Evolutionary conservation across 1,140 invertebrate species (phyloP).

Genomic region (Drosophila repleta): DNA sequence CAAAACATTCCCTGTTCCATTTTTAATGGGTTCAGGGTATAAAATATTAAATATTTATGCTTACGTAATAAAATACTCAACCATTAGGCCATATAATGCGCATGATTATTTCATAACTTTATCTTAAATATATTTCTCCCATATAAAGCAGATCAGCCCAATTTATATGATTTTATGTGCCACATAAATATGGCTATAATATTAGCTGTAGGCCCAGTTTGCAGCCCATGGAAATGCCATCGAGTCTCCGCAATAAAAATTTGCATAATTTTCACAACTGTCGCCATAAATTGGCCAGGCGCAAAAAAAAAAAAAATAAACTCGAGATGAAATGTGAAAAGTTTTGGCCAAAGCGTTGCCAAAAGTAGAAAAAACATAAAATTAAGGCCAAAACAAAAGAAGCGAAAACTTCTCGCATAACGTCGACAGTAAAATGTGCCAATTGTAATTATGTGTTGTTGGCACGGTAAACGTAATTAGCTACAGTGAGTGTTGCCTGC

Average conservation of each 20-base stretch:
- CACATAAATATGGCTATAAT: slow-evolving; percentile 12
- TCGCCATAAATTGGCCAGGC: slow-evolving; percentile 59
- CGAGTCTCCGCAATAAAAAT: slow-evolving; percentile 19
- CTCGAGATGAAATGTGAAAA: slow-evolving; percentile 64
- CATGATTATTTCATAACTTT: too few species aligned
- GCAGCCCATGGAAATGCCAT: slow-evolving; percentile 30
- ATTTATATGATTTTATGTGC: not conserved
- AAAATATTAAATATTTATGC: too few species aligned
- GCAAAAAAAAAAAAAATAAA: slow-evolving; percentile 43
- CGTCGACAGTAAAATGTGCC: slow-evolving; percentile 71
- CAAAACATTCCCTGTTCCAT: too few species aligned
- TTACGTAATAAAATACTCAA: too few species aligned
- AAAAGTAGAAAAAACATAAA: slow-evolving; percentile 19
- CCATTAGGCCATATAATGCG: too few species aligned
- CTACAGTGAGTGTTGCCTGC: slow-evolving; percentile 26
- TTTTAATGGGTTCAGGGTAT: too few species aligned
- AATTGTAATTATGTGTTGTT: slow-evolving; percentile 70
- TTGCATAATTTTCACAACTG: slow-evolving; percentile 64
- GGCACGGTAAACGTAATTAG: slow-evolving; percentile 63
- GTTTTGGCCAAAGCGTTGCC: slow-evolving; percentile 44
- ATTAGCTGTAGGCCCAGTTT: slow-evolving; percentile 14
- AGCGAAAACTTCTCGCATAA: slow-evolving; percentile 60
- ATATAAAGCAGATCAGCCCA: too few species aligned
- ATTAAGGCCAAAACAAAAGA: too few species aligned
- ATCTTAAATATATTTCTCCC: too few species aligned